Conservation (phyloP, 2,113 vertebrate genomes). For the Sorex araneus region DNA sequence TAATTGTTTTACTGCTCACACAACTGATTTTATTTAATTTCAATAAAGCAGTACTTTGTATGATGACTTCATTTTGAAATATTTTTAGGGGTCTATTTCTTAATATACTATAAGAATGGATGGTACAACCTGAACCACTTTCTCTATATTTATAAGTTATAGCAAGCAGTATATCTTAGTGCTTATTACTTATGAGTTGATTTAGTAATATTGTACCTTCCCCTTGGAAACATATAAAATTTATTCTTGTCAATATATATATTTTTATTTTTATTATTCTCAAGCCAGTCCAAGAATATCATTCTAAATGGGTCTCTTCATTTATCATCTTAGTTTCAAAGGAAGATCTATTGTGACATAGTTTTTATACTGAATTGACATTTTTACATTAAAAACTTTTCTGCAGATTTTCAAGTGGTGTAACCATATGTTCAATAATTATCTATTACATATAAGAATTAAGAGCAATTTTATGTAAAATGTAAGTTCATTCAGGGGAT, state of each 20-base stretch:
- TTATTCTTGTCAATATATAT: slow-evolving; percentile 29
- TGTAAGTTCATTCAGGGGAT: background rate
- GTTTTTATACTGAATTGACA: background rate
- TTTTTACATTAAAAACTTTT: slow-evolving; percentile 23
- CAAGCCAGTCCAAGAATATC: slow-evolving; percentile 30
- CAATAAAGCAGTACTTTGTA: slow-evolving; percentile 62
- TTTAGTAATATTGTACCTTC: background rate
- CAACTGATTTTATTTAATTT: slow-evolving; percentile 67
- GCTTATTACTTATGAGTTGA: background rate
- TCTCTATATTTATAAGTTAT: background rate
- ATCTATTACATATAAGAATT: background rate
- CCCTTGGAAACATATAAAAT: background rate
- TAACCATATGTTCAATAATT: background rate
- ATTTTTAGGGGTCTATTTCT: slow-evolving; percentile 56
- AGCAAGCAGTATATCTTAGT: background rate
- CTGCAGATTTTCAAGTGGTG: background rate
- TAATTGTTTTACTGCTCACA: slow-evolving; percentile 73
- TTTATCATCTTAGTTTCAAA: slow-evolving; percentile 14
- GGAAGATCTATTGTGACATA: background rate
- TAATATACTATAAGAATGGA: slow-evolving; percentile 31
- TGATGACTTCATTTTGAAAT: slow-evolving; percentile 63
- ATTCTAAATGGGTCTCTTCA: background rate
- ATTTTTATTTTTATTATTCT: slow-evolving; percentile 8
- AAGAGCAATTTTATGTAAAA: background rate
- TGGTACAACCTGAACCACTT: slow-evolving; percentile 33